These are phyloP conservation scores for Uropetala carovei DNA, from an alignment of 2,888 invertebrate genomes.

Conservation along the genomic window DNA sequence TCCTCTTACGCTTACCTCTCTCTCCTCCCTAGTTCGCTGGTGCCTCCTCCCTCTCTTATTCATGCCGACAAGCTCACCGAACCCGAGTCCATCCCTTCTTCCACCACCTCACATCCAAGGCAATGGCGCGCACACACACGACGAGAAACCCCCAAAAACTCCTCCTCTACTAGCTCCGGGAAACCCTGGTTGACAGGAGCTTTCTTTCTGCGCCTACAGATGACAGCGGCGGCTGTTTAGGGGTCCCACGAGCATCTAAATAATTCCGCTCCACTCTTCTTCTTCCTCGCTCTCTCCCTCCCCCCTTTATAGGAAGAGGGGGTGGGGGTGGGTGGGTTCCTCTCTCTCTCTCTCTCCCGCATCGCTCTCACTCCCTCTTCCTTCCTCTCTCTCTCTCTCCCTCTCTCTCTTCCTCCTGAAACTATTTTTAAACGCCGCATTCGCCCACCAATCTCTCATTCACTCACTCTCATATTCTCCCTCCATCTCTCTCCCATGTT, in stretches of 20 bases:
- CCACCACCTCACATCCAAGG: not conserved
- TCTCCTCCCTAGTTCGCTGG: not conserved
- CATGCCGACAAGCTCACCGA: not conserved
- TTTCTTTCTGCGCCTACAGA: constrained; percentile 56
- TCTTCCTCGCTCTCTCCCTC: no score
- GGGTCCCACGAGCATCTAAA: constrained; percentile 63
- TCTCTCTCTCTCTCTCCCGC: not conserved
- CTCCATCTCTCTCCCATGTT: not conserved
- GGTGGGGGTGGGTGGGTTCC: no score
- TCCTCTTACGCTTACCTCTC: not conserved
- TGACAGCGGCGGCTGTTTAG: constrained; percentile 59
- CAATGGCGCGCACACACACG: no score
- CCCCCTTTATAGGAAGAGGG: constrained; percentile 8
- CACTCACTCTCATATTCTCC: not conserved
- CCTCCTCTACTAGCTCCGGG: not conserved
- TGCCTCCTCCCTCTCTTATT: constrained; percentile 43
- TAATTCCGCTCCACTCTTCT: constrained; percentile 36
- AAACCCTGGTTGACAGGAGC: constrained; percentile 47
- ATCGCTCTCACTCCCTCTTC: not conserved
- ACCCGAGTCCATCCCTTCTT: not conserved
- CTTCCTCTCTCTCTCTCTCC: not conserved
- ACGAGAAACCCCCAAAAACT: not conserved
- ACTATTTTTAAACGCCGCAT: not conserved
- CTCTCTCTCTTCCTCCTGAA: not conserved
- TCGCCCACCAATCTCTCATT: no score